Percentiles rank a stretch among this genome's conserved stretches.
Conservation (phyloP, 2,888 invertebrate genomes). For the Nipponacmea schrenckii region DNA sequence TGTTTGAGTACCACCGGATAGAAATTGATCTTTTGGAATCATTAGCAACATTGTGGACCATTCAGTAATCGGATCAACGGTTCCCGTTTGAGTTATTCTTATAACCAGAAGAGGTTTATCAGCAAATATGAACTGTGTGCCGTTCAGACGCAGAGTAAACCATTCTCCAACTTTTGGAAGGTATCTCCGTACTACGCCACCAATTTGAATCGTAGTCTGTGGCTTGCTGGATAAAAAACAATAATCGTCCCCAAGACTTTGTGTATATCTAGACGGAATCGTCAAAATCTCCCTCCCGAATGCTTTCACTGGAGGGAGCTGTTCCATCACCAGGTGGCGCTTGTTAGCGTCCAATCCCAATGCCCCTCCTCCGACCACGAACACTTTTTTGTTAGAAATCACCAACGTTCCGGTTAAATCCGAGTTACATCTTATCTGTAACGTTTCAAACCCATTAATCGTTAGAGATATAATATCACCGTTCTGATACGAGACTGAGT, state of each 20-base stretch:
- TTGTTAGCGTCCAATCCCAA: not conserved
- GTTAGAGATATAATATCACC: slow-evolving; percentile 20
- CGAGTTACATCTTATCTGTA: slow-evolving; percentile 30
- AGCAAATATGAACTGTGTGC: not conserved
- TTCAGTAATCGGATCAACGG: not conserved
- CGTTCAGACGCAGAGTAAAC: slow-evolving; percentile 8
- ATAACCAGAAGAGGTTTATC: slow-evolving; percentile 16
- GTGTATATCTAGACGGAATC: not conserved
- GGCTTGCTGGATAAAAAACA: slow-evolving; percentile 3
- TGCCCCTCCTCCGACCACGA: slow-evolving; percentile 31
- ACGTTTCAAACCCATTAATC: slow-evolving; percentile 27
- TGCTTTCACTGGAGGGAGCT: slow-evolving; percentile 6
- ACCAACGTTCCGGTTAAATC: slow-evolving; percentile 36
- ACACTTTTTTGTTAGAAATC: slow-evolving; percentile 23
- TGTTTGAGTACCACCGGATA: not conserved
- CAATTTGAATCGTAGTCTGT: slow-evolving; percentile 1
- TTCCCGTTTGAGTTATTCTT: not conserved
- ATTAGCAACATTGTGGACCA: slow-evolving; percentile 10
- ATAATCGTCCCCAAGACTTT: slow-evolving; percentile 9
- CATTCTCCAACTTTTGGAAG: slow-evolving; percentile 5
- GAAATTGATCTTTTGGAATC: slow-evolving; percentile 14
- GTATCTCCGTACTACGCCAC: not conserved
- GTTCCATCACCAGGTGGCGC: slow-evolving; percentile 1
- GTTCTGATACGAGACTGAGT: not conserved
- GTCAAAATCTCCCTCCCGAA: slow-evolving; percentile 12